Evolutionary conservation across 2,888 invertebrate genomes (phyloP), one percentile per base, ranked within the genome.

Genomic region (Chalcosyrphus nemorum): DNA sequence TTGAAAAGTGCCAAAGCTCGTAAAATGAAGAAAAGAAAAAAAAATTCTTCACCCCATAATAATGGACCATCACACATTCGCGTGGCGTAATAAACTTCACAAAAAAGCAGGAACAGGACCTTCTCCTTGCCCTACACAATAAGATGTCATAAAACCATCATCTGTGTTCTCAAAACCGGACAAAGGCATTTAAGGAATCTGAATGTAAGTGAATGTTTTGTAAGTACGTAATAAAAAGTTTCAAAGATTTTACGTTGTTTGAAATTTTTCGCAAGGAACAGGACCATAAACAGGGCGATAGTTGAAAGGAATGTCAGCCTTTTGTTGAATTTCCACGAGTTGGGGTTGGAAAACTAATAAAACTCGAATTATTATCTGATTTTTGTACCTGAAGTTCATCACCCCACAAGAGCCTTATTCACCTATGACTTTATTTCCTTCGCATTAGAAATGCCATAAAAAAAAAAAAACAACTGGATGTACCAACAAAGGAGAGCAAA

Each of bases 381-480:
- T 84, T 70, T 66, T 68, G 17, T 84, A 84, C 82, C 82, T 84
- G 82, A 61, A 74, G 72, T 78, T 82, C 82, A 78, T 78, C 82
- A 82, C 82, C 72, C 82, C 82, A 78, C 21, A 41, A 32, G 6
- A 29, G 32, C 59, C 68, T 66, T 68, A 74, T 84, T 84, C 78
- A 84, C 74, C 78, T 84, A 84, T 84, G 82, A 84, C 78, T 84
- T 84, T 84, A 84, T 84, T 78, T 84, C 63, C 72, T 78, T 74
- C 82, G 68, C 82, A 74, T 84, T 74, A 72, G 47, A 68, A 81
- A 75, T 63, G 17, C 66, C 57, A 45, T 78, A 81, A 76, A 81
- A 72, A 66, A 17, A 57, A 45, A 74, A 81, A 76, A 81, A 72
- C 61, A 17, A 57, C 21, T 59, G 61, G 56, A 32, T 54, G 54